phyloP scores from a whole-genome alignment of 2,888 invertebrate species.

The Labia minor region DNA sequence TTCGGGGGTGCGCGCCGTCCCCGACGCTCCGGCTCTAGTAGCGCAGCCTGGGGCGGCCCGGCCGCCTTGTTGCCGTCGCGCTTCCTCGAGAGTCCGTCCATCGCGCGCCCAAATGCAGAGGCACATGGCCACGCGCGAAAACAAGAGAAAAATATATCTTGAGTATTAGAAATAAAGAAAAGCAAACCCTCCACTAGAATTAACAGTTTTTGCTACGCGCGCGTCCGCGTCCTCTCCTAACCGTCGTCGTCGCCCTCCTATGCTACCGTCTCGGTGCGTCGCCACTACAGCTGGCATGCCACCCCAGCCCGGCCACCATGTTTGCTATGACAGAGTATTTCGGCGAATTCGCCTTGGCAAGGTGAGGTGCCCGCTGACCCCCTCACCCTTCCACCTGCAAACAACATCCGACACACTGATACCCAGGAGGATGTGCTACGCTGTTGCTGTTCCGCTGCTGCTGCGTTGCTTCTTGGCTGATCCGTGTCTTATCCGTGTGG shows the following conservation, averaged over 20 bases:
- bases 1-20: background rate
- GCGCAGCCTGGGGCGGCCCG: slow-evolving; percentile 13
- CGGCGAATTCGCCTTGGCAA: slow-evolving; percentile 42
- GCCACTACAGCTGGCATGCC: slow-evolving; percentile 19
- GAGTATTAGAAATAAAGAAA: background rate
- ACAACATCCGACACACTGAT: slow-evolving; percentile 4
- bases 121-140: background rate
- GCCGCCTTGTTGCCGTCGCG: slow-evolving; percentile 13
- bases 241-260: background rate
- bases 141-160: background rate
- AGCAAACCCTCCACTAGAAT: background rate
- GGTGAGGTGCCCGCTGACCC: slow-evolving; percentile 32
- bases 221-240: background rate
- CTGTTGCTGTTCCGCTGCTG: slow-evolving; percentile 1
- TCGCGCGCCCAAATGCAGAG: background rate
- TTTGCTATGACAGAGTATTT: slow-evolving; percentile 44
- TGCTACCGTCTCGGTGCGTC: slow-evolving; percentile 2
- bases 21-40: background rate
- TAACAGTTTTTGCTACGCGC: background rate
- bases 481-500: background rate
- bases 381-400: background rate
- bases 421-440: slow-evolving; percentile 15
- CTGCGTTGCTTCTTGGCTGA: slow-evolving; percentile 5
- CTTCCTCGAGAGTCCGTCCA: slow-evolving; percentile 3
- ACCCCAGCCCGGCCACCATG: slow-evolving; percentile 34